Conservation (phyloP, 2,113 vertebrate genomes). For the Progne subis region DNA sequence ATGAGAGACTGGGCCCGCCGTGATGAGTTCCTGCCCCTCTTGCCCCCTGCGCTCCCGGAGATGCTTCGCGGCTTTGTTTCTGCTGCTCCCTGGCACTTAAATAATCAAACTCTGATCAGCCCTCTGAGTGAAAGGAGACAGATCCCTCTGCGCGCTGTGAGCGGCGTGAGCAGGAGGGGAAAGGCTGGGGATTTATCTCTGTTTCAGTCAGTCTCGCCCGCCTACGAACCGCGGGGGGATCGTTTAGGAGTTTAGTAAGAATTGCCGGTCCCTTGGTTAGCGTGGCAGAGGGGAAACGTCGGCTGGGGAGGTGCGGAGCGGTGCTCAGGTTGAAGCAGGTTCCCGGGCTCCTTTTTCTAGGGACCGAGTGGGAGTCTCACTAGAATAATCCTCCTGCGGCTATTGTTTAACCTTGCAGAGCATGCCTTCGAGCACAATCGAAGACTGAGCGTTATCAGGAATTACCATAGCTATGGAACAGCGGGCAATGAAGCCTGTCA, state of each 20-base stretch:
- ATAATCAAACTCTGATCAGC: slow-evolving; percentile 3
- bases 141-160: background rate
- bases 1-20: background rate
- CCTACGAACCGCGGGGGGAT: background rate
- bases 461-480: background rate
- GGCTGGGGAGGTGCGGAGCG: background rate
- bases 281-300: background rate
- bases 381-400: background rate
- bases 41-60: background rate
- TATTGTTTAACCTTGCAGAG: background rate
- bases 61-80: background rate
- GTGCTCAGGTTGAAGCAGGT: background rate
- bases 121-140: slow-evolving; percentile 23
- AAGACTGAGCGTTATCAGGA: background rate
- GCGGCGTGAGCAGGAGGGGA: background rate
- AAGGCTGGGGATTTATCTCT: background rate
- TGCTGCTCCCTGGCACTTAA: background rate
- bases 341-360: background rate
- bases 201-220: background rate
- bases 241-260: background rate
- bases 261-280: background rate
- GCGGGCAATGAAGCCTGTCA: background rate
- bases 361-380: background rate
- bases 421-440: background rate
- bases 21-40: background rate